These are phyloP conservation scores for Melanotaenia boesemani DNA, from an alignment of 2,797 vertebrate genomes.

Conservation along the genomic window DNA sequence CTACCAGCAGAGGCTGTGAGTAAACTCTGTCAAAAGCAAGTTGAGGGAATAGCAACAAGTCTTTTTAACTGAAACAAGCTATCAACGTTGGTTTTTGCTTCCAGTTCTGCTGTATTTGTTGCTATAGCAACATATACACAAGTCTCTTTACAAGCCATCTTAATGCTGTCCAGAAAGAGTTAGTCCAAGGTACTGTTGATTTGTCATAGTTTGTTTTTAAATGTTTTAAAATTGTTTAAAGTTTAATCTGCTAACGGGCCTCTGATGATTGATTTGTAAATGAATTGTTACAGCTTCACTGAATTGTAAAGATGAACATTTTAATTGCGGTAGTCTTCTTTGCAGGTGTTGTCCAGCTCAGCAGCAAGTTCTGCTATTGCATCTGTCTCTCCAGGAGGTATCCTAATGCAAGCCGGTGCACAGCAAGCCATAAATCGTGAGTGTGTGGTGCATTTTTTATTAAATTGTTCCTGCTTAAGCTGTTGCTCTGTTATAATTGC, in stretches of 20 bases:
- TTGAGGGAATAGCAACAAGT: too few species aligned
- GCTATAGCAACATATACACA: too few species aligned
- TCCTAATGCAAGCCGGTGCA: slow-evolving; percentile 93
- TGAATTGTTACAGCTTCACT: not conserved
- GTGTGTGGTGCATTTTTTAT: slow-evolving; percentile 49
- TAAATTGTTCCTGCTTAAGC: not conserved
- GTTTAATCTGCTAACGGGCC: not conserved
- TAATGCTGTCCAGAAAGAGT: not conserved
- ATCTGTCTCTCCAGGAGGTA: slow-evolving; percentile 94
- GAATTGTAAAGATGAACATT: not conserved
- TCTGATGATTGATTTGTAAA: too few species aligned
- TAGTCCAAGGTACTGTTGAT: too few species aligned
- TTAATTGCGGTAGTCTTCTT: not conserved
- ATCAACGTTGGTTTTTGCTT: too few species aligned
- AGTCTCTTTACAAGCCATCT: not conserved
- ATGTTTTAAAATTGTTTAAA: not conserved
- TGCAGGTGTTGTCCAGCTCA: slow-evolving; percentile 93
- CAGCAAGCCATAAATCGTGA: slow-evolving; percentile 97
- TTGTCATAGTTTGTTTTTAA: not conserved
- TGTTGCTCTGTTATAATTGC: not conserved
- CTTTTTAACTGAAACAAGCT: too few species aligned
- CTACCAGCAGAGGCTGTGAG: too few species aligned
- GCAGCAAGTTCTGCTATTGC: slow-evolving; percentile 91
- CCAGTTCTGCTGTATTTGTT: too few species aligned
- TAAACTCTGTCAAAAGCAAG: too few species aligned